These are phyloP conservation scores for Ammodytes dubius DNA, from an alignment of 2,113 vertebrate species.

Conservation along the genomic window DNA sequence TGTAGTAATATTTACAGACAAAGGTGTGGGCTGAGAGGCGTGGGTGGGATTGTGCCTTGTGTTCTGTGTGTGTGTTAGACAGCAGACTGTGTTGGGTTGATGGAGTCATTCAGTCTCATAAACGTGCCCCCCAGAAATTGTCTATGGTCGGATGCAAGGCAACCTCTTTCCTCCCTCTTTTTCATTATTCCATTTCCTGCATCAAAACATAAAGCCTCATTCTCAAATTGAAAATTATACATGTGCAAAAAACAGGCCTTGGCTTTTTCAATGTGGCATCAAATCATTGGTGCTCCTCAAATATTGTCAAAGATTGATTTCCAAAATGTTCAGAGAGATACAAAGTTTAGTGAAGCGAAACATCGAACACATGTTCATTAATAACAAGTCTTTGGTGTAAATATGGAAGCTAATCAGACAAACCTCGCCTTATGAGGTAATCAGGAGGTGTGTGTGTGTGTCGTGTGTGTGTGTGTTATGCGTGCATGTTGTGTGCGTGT, in stretches of 20 bases:
- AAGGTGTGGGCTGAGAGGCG: slow-evolving; percentile 22
- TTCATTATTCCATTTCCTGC: slow-evolving; percentile 27
- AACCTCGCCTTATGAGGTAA: slow-evolving; percentile 73
- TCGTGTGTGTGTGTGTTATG: slow-evolving; percentile 38
- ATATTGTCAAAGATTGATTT: slow-evolving; percentile 36
- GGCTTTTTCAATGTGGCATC: slow-evolving; percentile 20
- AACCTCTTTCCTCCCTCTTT: not conserved
- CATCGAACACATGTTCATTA: slow-evolving; percentile 73
- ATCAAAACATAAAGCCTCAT: slow-evolving; percentile 27
- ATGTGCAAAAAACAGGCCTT: slow-evolving; percentile 29
- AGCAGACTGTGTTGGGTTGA: slow-evolving; percentile 46
- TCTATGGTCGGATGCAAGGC: slow-evolving; percentile 10
- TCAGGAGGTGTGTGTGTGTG: slow-evolving; percentile 53
- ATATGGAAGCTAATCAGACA: slow-evolving; percentile 77
- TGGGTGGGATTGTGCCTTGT: slow-evolving; percentile 22
- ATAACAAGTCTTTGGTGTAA: slow-evolving; percentile 72
- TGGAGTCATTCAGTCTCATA: slow-evolving; percentile 55
- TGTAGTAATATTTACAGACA: slow-evolving; percentile 63
- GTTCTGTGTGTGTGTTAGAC: slow-evolving; percentile 17
- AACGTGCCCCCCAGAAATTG: slow-evolving; percentile 55
- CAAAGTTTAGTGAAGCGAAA: slow-evolving; percentile 57
- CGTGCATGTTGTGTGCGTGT: slow-evolving; percentile 36
- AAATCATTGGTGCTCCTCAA: slow-evolving; percentile 57
- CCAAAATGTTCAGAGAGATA: slow-evolving; percentile 44
- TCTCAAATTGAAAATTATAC: slow-evolving; percentile 38